These are phyloP conservation scores for Varanus komodoensis DNA, from an alignment of 2,113 vertebrate species.

Conservation along the genomic window DNA sequence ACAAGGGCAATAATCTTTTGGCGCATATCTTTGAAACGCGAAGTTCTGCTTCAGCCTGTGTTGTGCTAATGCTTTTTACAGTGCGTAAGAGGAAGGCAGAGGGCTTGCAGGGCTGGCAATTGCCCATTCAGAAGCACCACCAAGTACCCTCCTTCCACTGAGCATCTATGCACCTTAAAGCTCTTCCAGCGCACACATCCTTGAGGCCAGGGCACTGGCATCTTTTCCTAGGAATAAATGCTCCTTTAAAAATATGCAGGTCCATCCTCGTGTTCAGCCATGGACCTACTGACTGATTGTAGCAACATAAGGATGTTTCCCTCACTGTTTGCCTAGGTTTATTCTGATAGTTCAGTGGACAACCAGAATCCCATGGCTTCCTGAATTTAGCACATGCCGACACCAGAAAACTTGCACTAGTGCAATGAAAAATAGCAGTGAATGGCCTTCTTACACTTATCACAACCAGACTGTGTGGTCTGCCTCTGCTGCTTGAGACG, in stretches of 20 bases:
- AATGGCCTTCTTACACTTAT: neutral
- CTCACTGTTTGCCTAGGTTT: neutral
- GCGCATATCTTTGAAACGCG: neutral
- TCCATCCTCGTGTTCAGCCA: neutral
- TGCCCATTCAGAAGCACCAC: neutral
- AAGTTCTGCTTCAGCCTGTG: neutral
- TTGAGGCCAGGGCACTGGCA: neutral
- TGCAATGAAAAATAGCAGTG: no score
- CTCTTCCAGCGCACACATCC: neutral
- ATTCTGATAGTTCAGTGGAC: neutral
- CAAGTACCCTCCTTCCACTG: neutral
- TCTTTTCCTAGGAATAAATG: neutral
- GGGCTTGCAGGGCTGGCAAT: neutral
- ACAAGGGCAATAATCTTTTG: neutral
- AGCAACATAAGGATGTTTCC: neutral
- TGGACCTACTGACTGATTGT: neutral
- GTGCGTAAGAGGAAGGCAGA: neutral
- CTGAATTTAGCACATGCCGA: neutral
- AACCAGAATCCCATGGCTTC: neutral
- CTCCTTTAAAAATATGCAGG: neutral
- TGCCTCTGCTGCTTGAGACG: neutral
- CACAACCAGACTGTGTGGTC: neutral
- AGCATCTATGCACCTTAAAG: neutral
- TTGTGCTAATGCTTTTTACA: neutral
- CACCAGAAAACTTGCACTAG: neutral